These are phyloP conservation scores for Lycocorax pyrrhopterus DNA, from an alignment of 2,113 vertebrate genomes.

Conservation along the genomic window DNA sequence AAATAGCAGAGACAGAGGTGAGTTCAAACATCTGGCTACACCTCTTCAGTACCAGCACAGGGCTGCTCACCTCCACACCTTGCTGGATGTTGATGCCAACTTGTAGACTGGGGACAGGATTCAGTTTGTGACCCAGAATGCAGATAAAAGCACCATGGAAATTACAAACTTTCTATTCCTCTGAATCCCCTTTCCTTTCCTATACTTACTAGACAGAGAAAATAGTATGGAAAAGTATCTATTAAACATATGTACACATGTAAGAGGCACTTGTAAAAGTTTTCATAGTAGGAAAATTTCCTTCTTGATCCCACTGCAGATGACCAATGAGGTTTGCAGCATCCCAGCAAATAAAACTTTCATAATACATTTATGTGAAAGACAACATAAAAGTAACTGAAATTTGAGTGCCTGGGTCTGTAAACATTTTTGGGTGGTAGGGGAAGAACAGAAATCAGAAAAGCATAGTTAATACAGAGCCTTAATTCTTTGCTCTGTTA, in stretches of 20 bases:
- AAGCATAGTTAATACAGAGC: not conserved
- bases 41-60: not conserved
- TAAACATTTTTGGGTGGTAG: not conserved
- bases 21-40: not conserved
- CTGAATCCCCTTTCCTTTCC: not conserved
- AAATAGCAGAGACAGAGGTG: not conserved
- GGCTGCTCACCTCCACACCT: not conserved
- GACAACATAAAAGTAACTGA: not conserved
- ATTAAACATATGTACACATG: fast-evolving
- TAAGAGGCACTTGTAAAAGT: not conserved
- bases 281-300: not conserved
- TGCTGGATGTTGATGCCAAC: not conserved
- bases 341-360: not conserved
- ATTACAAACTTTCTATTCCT: not conserved
- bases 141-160: not conserved
- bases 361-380: not conserved
- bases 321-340: not conserved
- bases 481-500: not conserved
- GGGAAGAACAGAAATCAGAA: not conserved
- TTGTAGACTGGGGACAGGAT: not conserved
- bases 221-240: not conserved
- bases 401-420: not conserved
- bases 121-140: not conserved
- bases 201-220: not conserved
- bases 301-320: not conserved